phyloP scores from a whole-genome alignment of 2,113 vertebrate genomes.

The Phaethornis superciliosus region DNA sequence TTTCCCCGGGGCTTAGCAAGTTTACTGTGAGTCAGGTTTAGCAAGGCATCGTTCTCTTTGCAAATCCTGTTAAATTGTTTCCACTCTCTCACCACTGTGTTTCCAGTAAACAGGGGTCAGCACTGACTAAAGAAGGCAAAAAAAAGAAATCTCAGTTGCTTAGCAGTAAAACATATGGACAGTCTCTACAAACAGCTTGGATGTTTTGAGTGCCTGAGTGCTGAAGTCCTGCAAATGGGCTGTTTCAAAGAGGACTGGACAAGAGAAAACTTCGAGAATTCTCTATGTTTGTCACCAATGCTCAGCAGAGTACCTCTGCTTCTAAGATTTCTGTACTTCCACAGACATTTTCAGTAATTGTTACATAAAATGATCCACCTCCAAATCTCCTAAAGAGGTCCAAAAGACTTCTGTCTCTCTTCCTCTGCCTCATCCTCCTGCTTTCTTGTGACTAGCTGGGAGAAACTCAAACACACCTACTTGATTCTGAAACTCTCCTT shows the following conservation, averaged over 20 bases:
- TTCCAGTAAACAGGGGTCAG: background rate
- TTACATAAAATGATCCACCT: background rate
- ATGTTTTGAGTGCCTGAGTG: background rate
- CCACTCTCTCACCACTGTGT: background rate
- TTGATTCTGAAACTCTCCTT: background rate
- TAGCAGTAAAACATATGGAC: background rate
- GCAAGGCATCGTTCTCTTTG: background rate
- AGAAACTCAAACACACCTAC: background rate
- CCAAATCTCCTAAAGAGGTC: background rate
- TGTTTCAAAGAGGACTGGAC: background rate
- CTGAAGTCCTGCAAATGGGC: background rate
- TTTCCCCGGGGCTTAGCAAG: background rate
- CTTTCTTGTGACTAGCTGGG: background rate
- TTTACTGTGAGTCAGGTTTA: background rate
- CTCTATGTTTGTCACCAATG: background rate
- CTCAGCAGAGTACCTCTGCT: background rate
- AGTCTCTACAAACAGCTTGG: background rate
- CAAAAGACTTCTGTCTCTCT: background rate
- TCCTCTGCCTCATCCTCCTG: background rate
- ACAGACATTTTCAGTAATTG: background rate
- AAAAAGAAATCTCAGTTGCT: background rate
- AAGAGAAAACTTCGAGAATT: background rate
- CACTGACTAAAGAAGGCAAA: background rate
- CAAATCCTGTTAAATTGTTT: background rate
- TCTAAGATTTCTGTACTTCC: background rate